Base-by-base conservation (phyloP, 2,888 invertebrate species). In the Drosophila mettleri region DNA sequence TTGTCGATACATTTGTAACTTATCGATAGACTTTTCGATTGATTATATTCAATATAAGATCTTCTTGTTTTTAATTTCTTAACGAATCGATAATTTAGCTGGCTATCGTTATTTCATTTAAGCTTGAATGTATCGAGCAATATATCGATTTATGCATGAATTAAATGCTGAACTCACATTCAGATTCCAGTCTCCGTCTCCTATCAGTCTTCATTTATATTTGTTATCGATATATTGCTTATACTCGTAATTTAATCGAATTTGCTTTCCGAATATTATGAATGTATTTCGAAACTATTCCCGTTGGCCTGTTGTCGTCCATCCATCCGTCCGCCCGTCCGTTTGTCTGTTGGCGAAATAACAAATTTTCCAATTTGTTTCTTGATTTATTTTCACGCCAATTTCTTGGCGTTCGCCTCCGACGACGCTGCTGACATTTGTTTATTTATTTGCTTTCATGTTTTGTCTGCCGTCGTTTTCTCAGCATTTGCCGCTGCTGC, bases 331-430 rank as follows among this genome's bases (percentile, higher is more conserved):
- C 24, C 9, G n/a, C 34, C 10, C 34, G 61, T 57, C 51, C 60
- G 27, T 45, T 48, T 60, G 66, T 59, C 27, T 66, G 41, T 48
- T 61, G 74, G 67, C 70, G 65, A 88, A 77, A 70, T 77, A 88
- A 84, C 88, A 85, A 85, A 85, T 85, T 88, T 83, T 86, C 79
- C 85, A 85, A 85, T 85, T 88, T 88, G 88, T 79, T 85, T 81
- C 87, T 84, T 85, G 85, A 85, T 85, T 88, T 85, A 88, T 85
- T 88, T 86, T 86, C 77, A 86, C 87, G 87, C 83, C 83, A 83
- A 88, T 83, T 83, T 70, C 83, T 88, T 83, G 83, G 77, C 88
- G 69, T 67, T 70, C 68, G 68, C 78, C 86, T 59, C 60, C 68
- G 64, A 61, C 68, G 61, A 61, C 61, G 36, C 48, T 54, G 73